phyloP scores from a whole-genome alignment of 2,797 vertebrate genomes.

The Acanthopagrus latus region DNA sequence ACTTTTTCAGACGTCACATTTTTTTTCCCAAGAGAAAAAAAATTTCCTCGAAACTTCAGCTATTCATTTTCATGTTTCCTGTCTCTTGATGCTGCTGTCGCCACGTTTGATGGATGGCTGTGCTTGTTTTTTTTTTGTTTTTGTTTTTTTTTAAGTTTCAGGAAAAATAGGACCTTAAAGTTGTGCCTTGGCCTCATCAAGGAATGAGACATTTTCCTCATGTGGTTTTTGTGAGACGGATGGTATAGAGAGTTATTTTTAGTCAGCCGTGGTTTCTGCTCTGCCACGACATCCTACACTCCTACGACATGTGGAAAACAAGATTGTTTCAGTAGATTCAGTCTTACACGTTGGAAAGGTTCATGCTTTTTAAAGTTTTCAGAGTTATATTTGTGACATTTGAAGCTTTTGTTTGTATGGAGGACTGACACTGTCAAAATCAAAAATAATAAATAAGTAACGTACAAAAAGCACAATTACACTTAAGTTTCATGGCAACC shows the following conservation, averaged over 20 bases:
- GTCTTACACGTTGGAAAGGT: no score
- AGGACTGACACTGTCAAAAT: no score
- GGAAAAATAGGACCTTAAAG: constrained; percentile 1
- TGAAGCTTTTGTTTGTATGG: not conserved
- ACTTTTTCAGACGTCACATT: not conserved
- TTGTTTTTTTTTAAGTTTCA: not conserved
- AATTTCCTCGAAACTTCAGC: constrained; percentile 4
- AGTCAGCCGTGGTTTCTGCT: constrained; percentile 23
- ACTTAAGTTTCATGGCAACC: no score
- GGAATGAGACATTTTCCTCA: constrained; percentile 7
- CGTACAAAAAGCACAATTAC: no score
- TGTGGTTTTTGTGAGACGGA: constrained; percentile 44
- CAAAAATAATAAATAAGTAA: no score
- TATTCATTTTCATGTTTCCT: constrained; percentile 3
- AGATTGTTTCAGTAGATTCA: not conserved
- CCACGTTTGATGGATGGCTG: not conserved
- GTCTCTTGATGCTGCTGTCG: not conserved
- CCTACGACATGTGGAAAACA: not conserved
- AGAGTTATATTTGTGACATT: not conserved
- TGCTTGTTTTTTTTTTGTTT: not conserved
- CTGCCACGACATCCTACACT: constrained; percentile 25
- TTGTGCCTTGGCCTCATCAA: constrained; percentile 36
- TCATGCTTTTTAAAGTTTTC: not conserved
- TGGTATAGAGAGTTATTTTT: constrained; percentile 54
- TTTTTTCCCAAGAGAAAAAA: not conserved